These are phyloP conservation scores for Marasmarcha lunaedactyla DNA, from an alignment of 2,888 invertebrate genomes.

Conservation along the genomic window DNA sequence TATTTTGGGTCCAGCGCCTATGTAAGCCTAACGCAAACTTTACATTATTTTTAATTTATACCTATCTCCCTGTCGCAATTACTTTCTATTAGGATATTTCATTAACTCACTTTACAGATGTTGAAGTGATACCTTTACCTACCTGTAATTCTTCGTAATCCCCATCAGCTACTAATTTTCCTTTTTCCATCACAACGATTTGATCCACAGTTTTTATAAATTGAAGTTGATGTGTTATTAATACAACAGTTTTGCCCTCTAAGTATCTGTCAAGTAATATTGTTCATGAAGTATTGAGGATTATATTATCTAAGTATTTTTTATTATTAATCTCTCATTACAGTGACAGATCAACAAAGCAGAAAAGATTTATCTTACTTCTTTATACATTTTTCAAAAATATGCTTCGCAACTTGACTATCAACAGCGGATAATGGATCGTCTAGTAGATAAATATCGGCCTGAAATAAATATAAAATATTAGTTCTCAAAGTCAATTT, in stretches of 20 bases:
- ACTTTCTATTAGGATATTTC: too few relatives aligned
- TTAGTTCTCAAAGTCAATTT: too few relatives aligned
- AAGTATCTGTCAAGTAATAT: constrained; percentile 49
- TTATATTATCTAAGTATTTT: too few relatives aligned
- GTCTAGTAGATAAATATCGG: constrained; percentile 80
- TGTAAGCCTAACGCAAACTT: too few relatives aligned
- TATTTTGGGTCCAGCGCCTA: too few relatives aligned
- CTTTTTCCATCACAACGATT: constrained; percentile 54
- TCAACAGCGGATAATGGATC: constrained; percentile 84
- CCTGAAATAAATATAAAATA: constrained; percentile 44
- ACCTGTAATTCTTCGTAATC: constrained; percentile 45
- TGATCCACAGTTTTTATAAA: constrained; percentile 78
- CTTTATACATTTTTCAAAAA: constrained; percentile 77
- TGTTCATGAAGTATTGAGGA: constrained; percentile 5
- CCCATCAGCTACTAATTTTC: constrained; percentile 42
- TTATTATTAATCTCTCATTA: too few relatives aligned
- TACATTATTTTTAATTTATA: too few relatives aligned
- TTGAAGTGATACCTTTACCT: too few relatives aligned
- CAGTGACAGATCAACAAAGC: too few relatives aligned
- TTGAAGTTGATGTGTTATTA: constrained; percentile 89
- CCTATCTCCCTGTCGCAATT: too few relatives aligned
- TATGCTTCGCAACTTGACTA: constrained; percentile 75
- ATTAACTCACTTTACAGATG: too few relatives aligned
- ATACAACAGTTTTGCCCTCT: constrained; percentile 76
- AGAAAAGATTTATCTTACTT: constrained; percentile 32